Base-by-base conservation (phyloP, 1,140 invertebrate genomes). In the Euschistus heros region DNA sequence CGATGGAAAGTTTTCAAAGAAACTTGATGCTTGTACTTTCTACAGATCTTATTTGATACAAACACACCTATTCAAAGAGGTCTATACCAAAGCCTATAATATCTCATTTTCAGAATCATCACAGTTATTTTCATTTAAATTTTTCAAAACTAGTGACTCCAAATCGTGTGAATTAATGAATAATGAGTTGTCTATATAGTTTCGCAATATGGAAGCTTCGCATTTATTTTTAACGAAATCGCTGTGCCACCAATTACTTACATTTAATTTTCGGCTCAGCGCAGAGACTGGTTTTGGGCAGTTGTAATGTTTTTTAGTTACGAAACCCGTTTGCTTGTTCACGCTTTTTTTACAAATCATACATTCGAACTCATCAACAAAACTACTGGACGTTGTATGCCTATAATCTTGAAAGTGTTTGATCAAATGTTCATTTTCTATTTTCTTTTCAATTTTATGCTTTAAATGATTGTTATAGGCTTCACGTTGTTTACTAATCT, bases 251-350 rank as follows among this genome's bases (percentile, higher is more conserved):
- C 64, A 72, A 65, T 74, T 76, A 33, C 72, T 68, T 30, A 63
- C 22, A 68, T 73, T 73, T 26, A 66, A 66, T 64, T 69, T 66
- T 20, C 66, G 60, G 2, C 72, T 73, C 62, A 80, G 74, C 14
- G 77, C 74, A 15, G 77, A 78, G 17, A 74, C 70, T 1, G 84
- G 84, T 68, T 74, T 71, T 17, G 79, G 79, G 71, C 85, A 87
- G 57, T 82, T 76, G 69, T 83, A 85, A 75, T 86, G 82, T 37
- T 72, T 73, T 67, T 76, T 71, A 37, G 71, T 72, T 4, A 79
- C 75, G 47, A 71, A 67, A 55, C 68, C 70, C 13, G 27, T 59
- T 65, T 67, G 26, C 10, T 15, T 22, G 18, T 6, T 4, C 5
- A 8, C 18, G 26, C 20, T 22, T 15, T 26, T 57, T 26, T 26